These are phyloP conservation scores for Sterrhoptilus dennistouni DNA, from an alignment of 2,113 vertebrate genomes.

Conservation along the genomic window DNA sequence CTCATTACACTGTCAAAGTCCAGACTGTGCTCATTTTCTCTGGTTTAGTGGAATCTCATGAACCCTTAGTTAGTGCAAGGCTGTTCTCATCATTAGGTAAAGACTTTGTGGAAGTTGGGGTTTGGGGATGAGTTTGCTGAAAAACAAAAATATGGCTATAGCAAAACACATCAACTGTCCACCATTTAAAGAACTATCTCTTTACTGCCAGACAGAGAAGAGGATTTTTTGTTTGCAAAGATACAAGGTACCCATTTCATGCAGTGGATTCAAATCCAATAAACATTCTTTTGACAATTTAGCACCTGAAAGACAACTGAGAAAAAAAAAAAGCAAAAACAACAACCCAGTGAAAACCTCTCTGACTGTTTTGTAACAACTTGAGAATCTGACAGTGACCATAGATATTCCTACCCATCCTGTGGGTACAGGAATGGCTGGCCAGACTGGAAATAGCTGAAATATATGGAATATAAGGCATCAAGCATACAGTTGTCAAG, in stretches of 20 bases:
- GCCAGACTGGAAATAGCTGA: not conserved
- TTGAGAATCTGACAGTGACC: not conserved
- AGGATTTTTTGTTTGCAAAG: not conserved
- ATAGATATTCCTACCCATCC: not conserved
- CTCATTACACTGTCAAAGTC: not conserved
- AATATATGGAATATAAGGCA: not conserved
- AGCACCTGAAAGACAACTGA: not conserved
- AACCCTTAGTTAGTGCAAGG: not conserved
- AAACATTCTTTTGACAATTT: not conserved
- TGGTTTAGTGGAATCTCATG: not conserved
- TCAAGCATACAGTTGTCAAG: not conserved
- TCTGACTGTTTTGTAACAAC: not conserved
- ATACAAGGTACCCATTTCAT: not conserved
- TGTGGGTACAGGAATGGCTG: not conserved
- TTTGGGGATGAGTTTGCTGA: not conserved
- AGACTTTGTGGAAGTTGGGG: not conserved
- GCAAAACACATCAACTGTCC: not conserved
- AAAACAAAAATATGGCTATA: not conserved
- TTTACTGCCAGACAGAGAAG: not conserved
- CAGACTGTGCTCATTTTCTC: not conserved
- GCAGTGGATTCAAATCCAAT: not conserved
- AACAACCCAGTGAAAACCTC: not conserved
- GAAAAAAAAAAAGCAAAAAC: not conserved
- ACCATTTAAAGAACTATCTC: not conserved
- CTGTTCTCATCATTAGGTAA: not conserved